Base-by-base conservation (phyloP, 2,797 vertebrate species). In the Peromyscus aztecus region DNA sequence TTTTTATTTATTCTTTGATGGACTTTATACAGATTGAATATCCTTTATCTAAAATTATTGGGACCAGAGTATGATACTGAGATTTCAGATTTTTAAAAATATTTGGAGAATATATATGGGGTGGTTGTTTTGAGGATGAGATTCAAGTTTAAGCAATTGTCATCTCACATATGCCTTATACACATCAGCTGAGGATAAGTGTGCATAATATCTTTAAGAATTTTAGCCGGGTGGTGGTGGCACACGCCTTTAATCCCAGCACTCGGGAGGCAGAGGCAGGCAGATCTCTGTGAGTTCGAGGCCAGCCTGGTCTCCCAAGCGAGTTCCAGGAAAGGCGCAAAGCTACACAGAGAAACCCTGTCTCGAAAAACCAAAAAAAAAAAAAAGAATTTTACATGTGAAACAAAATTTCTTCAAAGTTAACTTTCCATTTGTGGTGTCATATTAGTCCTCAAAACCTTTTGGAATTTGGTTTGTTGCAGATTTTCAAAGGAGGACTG, bases 1-100 rank as follows among this genome's bases (percentile, higher is more conserved):
- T 75, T 95, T 92, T 91, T 40, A 94, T 95, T 94, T 92, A 78
- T 90, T 95, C 23, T 96, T 92, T 82, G 52, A 16, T 90, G 3
- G 0, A 81, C 71, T 90, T 97, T 85, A n/a, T 84, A 37, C 2
- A 77, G 21, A 37, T 37, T 90, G 43, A 55, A 4, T 80, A 55
- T 86, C 13, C 11, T 57, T 91, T 87, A 61, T 46, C 40, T 55
- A 52, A 85, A 65, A 73, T 91, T 49, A n/a, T 91, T 85, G 40
- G 9, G 24, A 61, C 6, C 24, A 52, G 43, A 81, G 7, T 52
- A 16, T 63, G n/a, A 46, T 46, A 46, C 43, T 67, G 34, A 43
- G 27, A 78, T 76, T 94, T 90, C 49, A 67, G n/a, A 77, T 49
- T 90, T 85, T 37, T 9, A n/a, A 85, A 77, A 85, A 77, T 77